Evolutionary conservation across 2,113 vertebrate genomes (phyloP), one percentile per base, ranked within the genome.

Genomic region (Apodemus sylvaticus): DNA sequence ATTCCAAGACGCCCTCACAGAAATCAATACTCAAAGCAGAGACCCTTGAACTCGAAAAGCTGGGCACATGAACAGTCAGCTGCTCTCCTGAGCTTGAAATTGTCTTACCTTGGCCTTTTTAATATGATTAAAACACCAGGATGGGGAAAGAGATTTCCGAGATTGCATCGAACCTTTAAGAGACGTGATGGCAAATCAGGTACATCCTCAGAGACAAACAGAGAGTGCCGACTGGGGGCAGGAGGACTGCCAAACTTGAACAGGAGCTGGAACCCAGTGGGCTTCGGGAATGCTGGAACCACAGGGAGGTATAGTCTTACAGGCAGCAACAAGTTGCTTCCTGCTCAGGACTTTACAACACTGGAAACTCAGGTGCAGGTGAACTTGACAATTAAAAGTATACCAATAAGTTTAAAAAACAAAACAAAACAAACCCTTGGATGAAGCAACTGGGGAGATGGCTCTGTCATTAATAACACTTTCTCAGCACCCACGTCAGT

Each of bases 211-310:
- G 29, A 34, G 55, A 34, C 10, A 8, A 29, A 42, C 29, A 0
- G 11, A 19, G 74, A 17, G 24, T 1, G 0, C 4, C 3, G 16
- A 24, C 3, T 1, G 3, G n/a, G 22, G 12, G 17, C 17, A 2
- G 34, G 22, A n/a, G n/a, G n/a, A n/a, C n/a, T 45, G 36, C 77
- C 85, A 60, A 34, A 64, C 7, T 3, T 78, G n/a, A 1, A 4
- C 0, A 24, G 26, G 36, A 24, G 39, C 76, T n/a, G 0, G 62
- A 62, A 13, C 39, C 2, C 1, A 48, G 26, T 9, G 3, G 45
- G 68, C 6, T 48, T 3, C 5, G 1, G 20, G 19, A 1, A 1
- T 1, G 24, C 62, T 7, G 10, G 16, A n/a, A 0, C 22, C 62
- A 9, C n/a, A 0, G 29, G 14, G 17, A 11, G 6, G 7, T 22